Conservation (phyloP, 2,888 invertebrate species). For the Lamellibrachia columna region DNA sequence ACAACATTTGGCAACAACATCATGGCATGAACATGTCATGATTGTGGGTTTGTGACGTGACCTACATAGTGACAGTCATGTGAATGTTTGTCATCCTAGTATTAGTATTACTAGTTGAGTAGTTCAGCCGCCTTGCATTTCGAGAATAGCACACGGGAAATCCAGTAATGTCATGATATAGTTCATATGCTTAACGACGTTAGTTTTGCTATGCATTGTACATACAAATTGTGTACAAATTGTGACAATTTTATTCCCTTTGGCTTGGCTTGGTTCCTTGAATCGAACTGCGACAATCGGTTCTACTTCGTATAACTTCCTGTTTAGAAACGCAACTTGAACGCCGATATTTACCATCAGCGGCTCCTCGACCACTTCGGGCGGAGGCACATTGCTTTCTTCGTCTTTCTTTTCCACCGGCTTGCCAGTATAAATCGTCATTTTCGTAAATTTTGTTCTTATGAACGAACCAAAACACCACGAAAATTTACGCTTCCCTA, state of each 20-base stretch:
- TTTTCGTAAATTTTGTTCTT: not conserved
- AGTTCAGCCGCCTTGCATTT: too few relatives aligned
- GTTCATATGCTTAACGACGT: not conserved
- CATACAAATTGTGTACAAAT: not conserved
- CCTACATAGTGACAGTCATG: too few relatives aligned
- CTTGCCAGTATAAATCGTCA: constrained; percentile 11
- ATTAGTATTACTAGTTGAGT: not conserved
- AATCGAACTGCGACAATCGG: constrained; percentile 1
- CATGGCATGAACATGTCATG: too few relatives aligned
- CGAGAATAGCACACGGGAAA: too few relatives aligned
- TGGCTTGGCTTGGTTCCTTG: too few relatives aligned
- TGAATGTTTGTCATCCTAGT: too few relatives aligned
- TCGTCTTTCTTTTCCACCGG: constrained; percentile 16
- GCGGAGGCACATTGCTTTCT: constrained; percentile 6
- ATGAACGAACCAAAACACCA: not conserved
- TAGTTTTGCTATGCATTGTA: not conserved
- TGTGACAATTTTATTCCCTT: not conserved
- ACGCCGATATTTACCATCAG: not conserved
- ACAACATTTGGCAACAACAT: too few relatives aligned
- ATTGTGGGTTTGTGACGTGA: too few relatives aligned
- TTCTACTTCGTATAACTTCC: not conserved
- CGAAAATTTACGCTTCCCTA: not conserved
- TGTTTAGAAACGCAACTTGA: not conserved
- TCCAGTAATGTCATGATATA: not conserved
- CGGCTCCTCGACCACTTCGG: not conserved